These are phyloP conservation scores for Lagopus leucura DNA, from an alignment of 2,113 vertebrate species.

Conservation along the genomic window DNA sequence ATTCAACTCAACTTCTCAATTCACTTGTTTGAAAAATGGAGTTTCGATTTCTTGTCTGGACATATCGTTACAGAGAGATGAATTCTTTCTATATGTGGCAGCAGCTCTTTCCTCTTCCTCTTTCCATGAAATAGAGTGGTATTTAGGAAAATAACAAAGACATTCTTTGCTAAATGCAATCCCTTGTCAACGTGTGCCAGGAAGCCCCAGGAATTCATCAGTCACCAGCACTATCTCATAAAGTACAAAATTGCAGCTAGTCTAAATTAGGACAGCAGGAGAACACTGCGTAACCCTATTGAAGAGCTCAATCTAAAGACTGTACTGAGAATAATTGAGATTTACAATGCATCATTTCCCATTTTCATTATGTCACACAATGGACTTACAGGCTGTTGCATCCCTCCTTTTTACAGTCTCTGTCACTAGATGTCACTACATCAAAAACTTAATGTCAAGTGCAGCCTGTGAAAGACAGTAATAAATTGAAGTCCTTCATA, in stretches of 20 bases:
- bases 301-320: not conserved
- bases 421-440: not conserved
- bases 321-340: not conserved
- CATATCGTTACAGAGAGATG: not conserved
- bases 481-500: not conserved
- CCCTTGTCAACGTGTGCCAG: not conserved
- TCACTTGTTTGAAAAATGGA: not conserved
- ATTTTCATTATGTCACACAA: conserved; percentile 15
- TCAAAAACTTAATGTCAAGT: not conserved
- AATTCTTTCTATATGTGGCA: not conserved
- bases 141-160: conserved; percentile 27
- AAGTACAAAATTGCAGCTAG: not conserved
- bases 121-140: not conserved
- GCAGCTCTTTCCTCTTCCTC: not conserved
- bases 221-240: not conserved
- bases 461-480: not conserved
- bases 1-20: not conserved
- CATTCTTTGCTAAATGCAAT: not conserved
- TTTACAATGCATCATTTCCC: not conserved
- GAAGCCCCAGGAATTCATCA: not conserved
- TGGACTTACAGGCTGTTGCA: conserved; percentile 36
- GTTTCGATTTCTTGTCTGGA: not conserved
- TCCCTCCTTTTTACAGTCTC: conserved; percentile 17
- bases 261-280: not conserved
- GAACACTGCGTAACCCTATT: not conserved